Evolutionary conservation across 2,888 invertebrate species (phyloP), one percentile per base, ranked within the genome.

Genomic region (Epinotia ramella): DNA sequence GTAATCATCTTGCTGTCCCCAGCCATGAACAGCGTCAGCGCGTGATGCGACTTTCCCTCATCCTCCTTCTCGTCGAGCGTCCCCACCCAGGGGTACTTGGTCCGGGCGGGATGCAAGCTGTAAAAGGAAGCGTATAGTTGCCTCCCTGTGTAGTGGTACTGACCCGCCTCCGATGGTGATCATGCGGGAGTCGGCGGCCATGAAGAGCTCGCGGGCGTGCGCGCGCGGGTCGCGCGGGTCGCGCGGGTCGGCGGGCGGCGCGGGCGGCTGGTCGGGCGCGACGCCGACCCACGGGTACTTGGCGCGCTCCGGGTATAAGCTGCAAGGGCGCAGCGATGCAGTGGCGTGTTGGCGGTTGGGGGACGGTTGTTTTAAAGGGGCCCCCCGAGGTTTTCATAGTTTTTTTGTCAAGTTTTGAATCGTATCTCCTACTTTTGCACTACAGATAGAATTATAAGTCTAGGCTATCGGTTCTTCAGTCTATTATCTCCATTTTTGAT

Each of bases 121-220:
- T 7, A 86, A 88, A 79, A 49, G 24, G 18, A 40, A 40, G 40
- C 0, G 40, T 0, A 9, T 9, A 1, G 12, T 46, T 3, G 13
- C 13, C 6, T 1, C 5, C 0, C 6, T 6, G 0, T 0, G 12
- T 44, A 0, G n/a, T 16, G 1, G 53, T 53, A 53, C 89, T 96
- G 95, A 99, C 99, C 99, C 99, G 93, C 99, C 99, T 79, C 99
- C 99, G 86, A 99, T 97, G 82, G 98, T 98, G 85, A 99, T 97
- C 97, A 98, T 98, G 91, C 97, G 97, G 73, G 97, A 95, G 94
- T 99, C 99, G 28, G 98, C 99, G 53, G 99, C 98, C 98, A 98
- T 98, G 93, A 99, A 99, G 56, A 99, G 95, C 86, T 99, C 98
- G 9, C 98, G 97, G 78, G 97, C 97, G 93, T 98, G 98, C 69